A percentile compares a stretch with the other conserved stretches of the same genome.
These are phyloP conservation scores for Sussaba pulchella DNA, from an alignment of 2,888 invertebrate species.

Conservation along the genomic window DNA sequence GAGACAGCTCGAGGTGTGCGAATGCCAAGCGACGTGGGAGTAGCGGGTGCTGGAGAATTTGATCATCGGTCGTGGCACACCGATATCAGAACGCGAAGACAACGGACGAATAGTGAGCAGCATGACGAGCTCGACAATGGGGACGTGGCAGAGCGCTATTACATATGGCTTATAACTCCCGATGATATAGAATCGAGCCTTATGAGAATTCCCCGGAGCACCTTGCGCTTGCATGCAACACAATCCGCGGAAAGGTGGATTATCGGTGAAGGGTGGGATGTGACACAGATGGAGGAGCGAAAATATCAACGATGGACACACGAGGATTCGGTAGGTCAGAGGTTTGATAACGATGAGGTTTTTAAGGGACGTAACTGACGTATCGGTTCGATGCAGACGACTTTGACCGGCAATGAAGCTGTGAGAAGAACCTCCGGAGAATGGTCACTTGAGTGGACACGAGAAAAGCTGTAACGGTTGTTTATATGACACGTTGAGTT, in stretches of 20 bases:
- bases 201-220: slow-evolving; percentile 54
- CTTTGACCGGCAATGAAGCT: neutral
- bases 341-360: slow-evolving; percentile 20
- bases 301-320: neutral
- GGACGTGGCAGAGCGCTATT: slow-evolving; percentile 7
- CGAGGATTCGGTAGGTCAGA: neutral
- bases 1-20: neutral
- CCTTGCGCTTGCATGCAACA: slow-evolving; percentile 12
- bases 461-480: neutral
- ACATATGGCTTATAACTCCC: slow-evolving; percentile 27
- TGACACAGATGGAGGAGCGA: neutral
- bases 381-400: neutral
- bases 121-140: slow-evolving; percentile 16
- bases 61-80: slow-evolving; percentile 7
- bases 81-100: slow-evolving; percentile 41
- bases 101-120: slow-evolving; percentile 15
- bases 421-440: neutral
- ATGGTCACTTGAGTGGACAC: neutral
- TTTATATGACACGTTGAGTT: neutral
- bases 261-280: neutral
- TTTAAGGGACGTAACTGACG: neutral
- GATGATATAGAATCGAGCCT: slow-evolving; percentile 27
- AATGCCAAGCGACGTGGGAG: neutral
- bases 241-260: slow-evolving; percentile 6
- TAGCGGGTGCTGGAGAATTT: slow-evolving; percentile 37